Percentiles rank a stretch among this genome's conserved stretches.
These are phyloP conservation scores for Ochropleura plecta DNA, from an alignment of 2,888 invertebrate genomes.

Conservation along the genomic window DNA sequence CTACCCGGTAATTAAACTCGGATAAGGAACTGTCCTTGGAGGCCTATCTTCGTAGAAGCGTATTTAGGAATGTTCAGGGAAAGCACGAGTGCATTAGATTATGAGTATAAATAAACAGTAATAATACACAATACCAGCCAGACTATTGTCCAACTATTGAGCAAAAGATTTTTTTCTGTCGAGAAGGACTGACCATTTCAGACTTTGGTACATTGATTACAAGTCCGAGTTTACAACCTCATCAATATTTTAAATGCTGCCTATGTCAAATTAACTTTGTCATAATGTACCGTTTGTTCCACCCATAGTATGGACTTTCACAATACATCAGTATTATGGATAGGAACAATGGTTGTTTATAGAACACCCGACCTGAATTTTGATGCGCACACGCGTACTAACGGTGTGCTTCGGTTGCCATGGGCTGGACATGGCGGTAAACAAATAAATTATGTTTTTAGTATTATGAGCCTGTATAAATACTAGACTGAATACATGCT, in stretches of 20 bases:
- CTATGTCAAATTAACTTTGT: slow-evolving; percentile 46
- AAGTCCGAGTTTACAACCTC: neutral
- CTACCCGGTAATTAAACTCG: slow-evolving; percentile 7
- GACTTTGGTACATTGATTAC: neutral
- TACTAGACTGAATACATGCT: slow-evolving; percentile 32
- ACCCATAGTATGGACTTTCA: slow-evolving; percentile 66
- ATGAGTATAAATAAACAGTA: neutral
- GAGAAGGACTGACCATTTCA: neutral
- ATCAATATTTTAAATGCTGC: slow-evolving; percentile 23
- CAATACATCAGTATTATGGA: slow-evolving; percentile 73
- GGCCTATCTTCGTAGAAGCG: neutral
- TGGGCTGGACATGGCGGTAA: slow-evolving; percentile 62
- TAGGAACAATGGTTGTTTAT: slow-evolving; percentile 85
- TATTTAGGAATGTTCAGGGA: neutral
- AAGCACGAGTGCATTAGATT: neutral
- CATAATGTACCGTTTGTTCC: slow-evolving; percentile 56
- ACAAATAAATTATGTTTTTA: slow-evolving; percentile 60
- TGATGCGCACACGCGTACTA: slow-evolving; percentile 73
- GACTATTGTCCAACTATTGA: too few species aligned
- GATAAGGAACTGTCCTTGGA: neutral
- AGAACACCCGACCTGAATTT: slow-evolving; percentile 78
- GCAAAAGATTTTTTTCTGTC: neutral
- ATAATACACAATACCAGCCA: too few species aligned
- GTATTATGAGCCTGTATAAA: slow-evolving; percentile 37
- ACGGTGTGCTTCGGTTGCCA: slow-evolving; percentile 67